Evolutionary conservation across 2,888 invertebrate genomes (phyloP).

Genomic region (Temnothorax rugatulus): DNA sequence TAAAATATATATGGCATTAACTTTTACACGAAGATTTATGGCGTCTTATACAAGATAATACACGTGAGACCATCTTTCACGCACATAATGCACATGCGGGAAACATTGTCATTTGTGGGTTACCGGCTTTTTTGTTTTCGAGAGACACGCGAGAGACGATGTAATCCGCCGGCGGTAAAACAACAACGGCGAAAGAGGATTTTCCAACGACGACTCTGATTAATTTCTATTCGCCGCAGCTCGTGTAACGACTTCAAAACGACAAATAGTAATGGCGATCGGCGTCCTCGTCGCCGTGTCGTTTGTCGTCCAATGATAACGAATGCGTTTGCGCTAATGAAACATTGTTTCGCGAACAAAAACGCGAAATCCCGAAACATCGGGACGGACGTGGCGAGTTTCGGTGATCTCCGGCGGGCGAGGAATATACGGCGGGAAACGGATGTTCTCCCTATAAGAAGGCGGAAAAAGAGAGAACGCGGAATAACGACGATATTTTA

Average conservation of each 20-base stretch:
- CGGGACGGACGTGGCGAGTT: background rate
- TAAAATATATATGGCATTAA: conserved; percentile 4
- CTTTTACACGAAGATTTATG: conserved; percentile 16
- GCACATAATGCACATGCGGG: conserved; percentile 12
- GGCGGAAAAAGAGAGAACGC: conserved; percentile 17
- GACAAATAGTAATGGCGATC: conserved; percentile 30
- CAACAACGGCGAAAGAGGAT: conserved; percentile 20
- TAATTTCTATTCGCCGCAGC: conserved; percentile 30
- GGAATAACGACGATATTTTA: conserved; percentile 43
- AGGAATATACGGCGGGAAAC: background rate
- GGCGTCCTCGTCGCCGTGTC: conserved; percentile 8
- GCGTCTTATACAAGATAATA: background rate
- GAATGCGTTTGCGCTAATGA: conserved; percentile 29
- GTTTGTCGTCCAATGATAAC: conserved; percentile 37
- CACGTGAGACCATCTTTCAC: conserved; percentile 2
- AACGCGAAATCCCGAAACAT: conserved; percentile 19
- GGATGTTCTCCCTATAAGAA: background rate
- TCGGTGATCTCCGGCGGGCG: conserved; percentile 3
- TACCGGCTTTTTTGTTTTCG: background rate
- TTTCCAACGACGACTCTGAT: conserved; percentile 29
- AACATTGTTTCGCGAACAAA: conserved; percentile 14
- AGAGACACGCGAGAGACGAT: conserved; percentile 9
- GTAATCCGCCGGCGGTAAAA: conserved; percentile 12
- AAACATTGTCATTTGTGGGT: conserved; percentile 19
- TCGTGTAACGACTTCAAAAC: conserved; percentile 34